Conservation (phyloP, 2,888 invertebrate species). For the Cylloceria caligata region DNA sequence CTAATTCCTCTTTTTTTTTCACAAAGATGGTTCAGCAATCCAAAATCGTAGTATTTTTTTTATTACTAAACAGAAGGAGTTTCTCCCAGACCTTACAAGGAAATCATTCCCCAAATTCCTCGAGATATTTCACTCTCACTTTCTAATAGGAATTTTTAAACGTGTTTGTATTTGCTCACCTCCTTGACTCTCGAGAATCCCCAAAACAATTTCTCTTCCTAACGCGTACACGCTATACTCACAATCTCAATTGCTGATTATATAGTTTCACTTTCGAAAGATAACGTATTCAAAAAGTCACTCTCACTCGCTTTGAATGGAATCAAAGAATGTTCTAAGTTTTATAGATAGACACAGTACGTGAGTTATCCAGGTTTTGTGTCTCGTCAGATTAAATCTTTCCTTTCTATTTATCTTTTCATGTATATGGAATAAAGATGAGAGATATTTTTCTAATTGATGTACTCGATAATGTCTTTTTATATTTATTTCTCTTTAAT, state of each 20-base stretch:
- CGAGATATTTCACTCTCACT: slow-evolving; percentile 58
- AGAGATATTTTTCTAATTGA: neutral
- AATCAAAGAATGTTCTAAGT: slow-evolving; percentile 16
- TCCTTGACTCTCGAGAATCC: slow-evolving; percentile 52
- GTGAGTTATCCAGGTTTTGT: slow-evolving; percentile 12
- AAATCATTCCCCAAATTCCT: slow-evolving; percentile 60
- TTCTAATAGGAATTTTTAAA: slow-evolving; percentile 59
- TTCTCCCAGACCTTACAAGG: slow-evolving; percentile 26
- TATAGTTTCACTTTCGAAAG: slow-evolving; percentile 74
- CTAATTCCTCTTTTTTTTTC: neutral
- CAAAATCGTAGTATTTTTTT: slow-evolving; percentile 1
- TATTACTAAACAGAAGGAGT: slow-evolving; percentile 44
- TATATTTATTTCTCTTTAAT: neutral
- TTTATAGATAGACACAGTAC: slow-evolving; percentile 4
- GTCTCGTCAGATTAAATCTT: slow-evolving; percentile 20
- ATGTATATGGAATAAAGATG: neutral
- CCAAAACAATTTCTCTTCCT: slow-evolving; percentile 48
- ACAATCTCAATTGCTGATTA: slow-evolving; percentile 49
- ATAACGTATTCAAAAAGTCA: slow-evolving; percentile 44
- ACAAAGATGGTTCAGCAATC: neutral
- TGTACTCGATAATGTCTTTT: neutral
- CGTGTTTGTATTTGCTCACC: slow-evolving; percentile 29
- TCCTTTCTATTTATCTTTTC: slow-evolving; percentile 11
- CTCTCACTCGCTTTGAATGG: slow-evolving; percentile 17
- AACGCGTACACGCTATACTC: slow-evolving; percentile 39